These are phyloP conservation scores for Gnathonemus echidnorhynchus DNA, from an alignment of 2,113 vertebrate genomes.

Conservation along the genomic window DNA sequence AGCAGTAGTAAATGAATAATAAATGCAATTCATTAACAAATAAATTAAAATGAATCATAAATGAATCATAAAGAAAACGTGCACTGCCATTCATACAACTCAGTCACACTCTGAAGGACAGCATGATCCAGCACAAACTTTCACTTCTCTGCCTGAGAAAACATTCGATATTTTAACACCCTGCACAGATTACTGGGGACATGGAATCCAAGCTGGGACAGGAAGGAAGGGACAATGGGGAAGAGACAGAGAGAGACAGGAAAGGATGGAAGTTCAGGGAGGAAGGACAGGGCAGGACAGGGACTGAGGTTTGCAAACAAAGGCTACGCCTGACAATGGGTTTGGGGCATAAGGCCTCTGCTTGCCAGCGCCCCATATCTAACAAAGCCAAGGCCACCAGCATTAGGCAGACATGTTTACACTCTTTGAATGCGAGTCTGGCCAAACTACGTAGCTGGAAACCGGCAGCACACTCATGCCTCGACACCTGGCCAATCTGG, in stretches of 20 bases:
- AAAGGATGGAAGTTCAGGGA: not conserved
- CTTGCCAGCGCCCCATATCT: not conserved
- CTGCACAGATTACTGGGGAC: not conserved
- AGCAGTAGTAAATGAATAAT: not conserved
- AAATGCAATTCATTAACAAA: not conserved
- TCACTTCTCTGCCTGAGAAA: not conserved
- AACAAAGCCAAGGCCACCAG: not conserved
- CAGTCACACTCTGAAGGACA: not conserved
- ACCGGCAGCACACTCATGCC: not conserved
- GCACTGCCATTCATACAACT: not conserved
- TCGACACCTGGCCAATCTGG: not conserved
- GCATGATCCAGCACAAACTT: not conserved
- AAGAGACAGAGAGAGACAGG: not conserved
- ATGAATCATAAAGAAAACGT: not conserved
- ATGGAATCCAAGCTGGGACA: not conserved
- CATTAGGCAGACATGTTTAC: not conserved
- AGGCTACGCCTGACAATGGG: too few relatives aligned
- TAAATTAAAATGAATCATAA: not conserved
- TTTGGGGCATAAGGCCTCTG: not conserved
- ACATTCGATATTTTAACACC: not conserved
- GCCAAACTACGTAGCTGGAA: not conserved
- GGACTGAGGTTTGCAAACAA: not conserved
- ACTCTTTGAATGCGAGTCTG: not conserved
- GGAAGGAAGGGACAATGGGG: not conserved
- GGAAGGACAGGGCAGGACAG: not conserved